Base-by-base conservation (phyloP, 1,140 invertebrate genomes). In the Helicorthomorpha holstii region DNA sequence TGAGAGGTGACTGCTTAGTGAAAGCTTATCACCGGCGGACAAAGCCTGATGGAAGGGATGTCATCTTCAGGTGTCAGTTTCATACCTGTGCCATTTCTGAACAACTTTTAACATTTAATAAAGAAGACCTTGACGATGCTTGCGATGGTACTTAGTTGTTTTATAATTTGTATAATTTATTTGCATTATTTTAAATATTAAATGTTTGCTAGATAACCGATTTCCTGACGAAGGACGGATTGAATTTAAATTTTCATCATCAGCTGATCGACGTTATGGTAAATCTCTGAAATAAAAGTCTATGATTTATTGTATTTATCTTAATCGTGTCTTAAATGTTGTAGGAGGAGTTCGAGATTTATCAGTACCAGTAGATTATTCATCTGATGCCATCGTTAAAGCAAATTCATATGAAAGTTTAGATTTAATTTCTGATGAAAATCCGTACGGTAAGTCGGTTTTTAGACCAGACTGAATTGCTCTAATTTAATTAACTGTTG, bases 41-140 rank as follows among this genome's bases (percentile, higher is more conserved):
- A 55, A 29, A 56, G 51, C 52, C 67, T 14, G 58, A 60, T 14
- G 58, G 59, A 23, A 63, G 79, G 45, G 75, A 80, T 58, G 68
- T 75, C 7, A 75, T 87, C 49, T 87, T 87, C 71, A 75, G 79
- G 47, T 81, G 79, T 61, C 82, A 94, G 77, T 91, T 92, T 70
- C 89, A 93, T 69, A 93, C 89, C 0, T 92, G 88, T 68, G 85
- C 88, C 23, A 81, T 92, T 47, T 76, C 82, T 43, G 80, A 85
- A 64, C 78, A 85, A 66, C 81, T 79, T 43, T 74, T 92, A 19
- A 80, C 79, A 58, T 89, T 92, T 69, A 80, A 81, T 50, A 81
- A 87, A 62, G 78, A 80, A 59, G 85, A 92, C 61, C 72, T 94
- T 38, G 89, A 94, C 67, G 75, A 80, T 60, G 86, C 85, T 49